These are phyloP conservation scores for Lipotes vexillifer DNA, from an alignment of 2,113 vertebrate species.

Conservation along the genomic window DNA sequence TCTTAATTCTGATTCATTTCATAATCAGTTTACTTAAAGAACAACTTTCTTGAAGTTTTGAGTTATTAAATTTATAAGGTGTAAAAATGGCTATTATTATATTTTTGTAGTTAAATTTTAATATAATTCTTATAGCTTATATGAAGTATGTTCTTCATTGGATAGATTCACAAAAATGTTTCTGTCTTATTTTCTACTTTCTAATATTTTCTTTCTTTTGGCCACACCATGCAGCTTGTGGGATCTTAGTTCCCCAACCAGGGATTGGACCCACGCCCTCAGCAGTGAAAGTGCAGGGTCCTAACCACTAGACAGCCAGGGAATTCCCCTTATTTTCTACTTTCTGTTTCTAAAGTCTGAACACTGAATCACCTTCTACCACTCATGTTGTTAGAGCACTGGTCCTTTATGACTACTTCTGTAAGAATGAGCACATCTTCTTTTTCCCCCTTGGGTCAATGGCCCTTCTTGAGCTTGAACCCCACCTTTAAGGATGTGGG, in stretches of 20 bases:
- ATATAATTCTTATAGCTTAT: neutral
- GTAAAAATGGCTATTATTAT: neutral
- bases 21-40: constrained; percentile 17
- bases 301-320: neutral
- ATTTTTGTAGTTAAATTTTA: constrained; percentile 21
- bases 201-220: neutral
- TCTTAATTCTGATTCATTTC: constrained; percentile 5
- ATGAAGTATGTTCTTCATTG: neutral
- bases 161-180: constrained; percentile 9
- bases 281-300: neutral
- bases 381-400: neutral
- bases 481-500: neutral
- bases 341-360: neutral
- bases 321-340: neutral
- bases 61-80: constrained; percentile 31
- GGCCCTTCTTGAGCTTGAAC: neutral
- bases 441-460: neutral
- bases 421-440: neutral
- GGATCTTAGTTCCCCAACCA: neutral
- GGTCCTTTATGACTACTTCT: neutral
- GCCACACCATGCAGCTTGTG: neutral
- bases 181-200: constrained; percentile 19
- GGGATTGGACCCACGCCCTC: neutral
- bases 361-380: neutral
- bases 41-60: neutral